Evolutionary conservation across 2,113 vertebrate genomes (phyloP).

Genomic region (Limnothrissa miodon): DNA sequence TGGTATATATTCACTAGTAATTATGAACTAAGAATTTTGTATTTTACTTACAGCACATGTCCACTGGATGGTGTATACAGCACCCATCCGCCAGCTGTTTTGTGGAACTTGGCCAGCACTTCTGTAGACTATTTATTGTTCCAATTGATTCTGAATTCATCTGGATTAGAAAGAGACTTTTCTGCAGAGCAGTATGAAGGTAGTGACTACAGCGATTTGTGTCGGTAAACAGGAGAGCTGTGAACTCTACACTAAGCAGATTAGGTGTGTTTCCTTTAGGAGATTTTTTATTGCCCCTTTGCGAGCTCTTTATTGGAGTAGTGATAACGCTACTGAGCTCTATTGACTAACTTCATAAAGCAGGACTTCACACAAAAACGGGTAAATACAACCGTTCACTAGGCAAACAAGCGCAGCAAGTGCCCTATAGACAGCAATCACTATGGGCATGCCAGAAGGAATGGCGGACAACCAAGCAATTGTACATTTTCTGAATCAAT

Average conservation of each 20-base stretch:
- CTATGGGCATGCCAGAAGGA: neutral
- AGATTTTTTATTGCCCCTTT: slow-evolving; percentile 37
- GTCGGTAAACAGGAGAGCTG: neutral
- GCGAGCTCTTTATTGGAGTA: slow-evolving; percentile 32
- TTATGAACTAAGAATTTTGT: neutral
- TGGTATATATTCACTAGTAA: neutral
- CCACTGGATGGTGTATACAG: neutral
- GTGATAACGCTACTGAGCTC: slow-evolving; percentile 41
- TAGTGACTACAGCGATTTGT: neutral
- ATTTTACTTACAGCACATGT: neutral
- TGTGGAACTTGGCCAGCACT: slow-evolving; percentile 35
- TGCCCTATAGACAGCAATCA: slow-evolving; percentile 18
- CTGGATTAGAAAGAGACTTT: neutral
- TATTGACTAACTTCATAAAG: slow-evolving; percentile 45
- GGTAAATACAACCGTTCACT: slow-evolving; percentile 37
- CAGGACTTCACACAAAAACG: slow-evolving; percentile 14
- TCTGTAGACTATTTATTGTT: neutral
- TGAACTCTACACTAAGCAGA: neutral
- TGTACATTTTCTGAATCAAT: neutral
- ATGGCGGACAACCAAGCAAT: neutral
- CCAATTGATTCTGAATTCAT: slow-evolving; percentile 4
- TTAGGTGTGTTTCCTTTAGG: neutral
- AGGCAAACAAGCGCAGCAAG: slow-evolving; percentile 30
- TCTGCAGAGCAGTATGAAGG: neutral
- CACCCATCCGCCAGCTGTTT: neutral